These are phyloP conservation scores for Coracopsis vasa DNA, from an alignment of 2,113 vertebrate genomes.

Conservation along the genomic window DNA sequence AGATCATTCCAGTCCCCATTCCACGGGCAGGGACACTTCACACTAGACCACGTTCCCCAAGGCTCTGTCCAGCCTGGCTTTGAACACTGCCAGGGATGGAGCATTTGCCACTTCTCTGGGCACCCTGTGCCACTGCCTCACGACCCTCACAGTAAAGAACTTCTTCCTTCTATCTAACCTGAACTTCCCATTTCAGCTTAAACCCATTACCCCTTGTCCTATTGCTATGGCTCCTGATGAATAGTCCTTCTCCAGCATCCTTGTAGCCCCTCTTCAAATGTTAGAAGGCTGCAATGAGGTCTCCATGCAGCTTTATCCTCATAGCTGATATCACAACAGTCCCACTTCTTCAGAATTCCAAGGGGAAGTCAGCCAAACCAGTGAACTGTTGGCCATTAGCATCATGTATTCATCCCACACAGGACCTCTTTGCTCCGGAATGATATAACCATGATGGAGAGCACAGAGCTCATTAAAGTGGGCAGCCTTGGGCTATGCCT, in stretches of 20 bases:
- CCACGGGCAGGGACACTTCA: background rate
- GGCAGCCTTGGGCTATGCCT: background rate
- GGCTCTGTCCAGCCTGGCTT: background rate
- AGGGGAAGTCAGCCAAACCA: background rate
- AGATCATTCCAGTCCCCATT: background rate
- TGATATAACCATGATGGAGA: accelerated
- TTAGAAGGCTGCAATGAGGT: background rate
- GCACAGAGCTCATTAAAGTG: background rate
- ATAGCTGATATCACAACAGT: background rate
- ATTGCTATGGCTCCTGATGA: background rate
- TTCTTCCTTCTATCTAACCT: background rate
- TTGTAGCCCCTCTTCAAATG: background rate
- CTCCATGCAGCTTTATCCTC: background rate
- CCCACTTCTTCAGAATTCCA: background rate
- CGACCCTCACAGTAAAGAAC: background rate
- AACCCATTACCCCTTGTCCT: background rate
- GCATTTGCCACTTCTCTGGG: background rate
- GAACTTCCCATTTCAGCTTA: background rate
- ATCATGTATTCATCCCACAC: background rate
- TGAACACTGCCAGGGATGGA: background rate
- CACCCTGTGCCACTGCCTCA: background rate
- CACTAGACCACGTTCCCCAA: background rate
- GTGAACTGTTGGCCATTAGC: background rate
- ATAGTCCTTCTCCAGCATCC: background rate
- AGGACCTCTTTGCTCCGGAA: background rate